A percentile compares a stretch with the other conserved stretches of the same genome.
phyloP scores from a whole-genome alignment of 2,888 invertebrate genomes.

The Agonum fuliginosum region DNA sequence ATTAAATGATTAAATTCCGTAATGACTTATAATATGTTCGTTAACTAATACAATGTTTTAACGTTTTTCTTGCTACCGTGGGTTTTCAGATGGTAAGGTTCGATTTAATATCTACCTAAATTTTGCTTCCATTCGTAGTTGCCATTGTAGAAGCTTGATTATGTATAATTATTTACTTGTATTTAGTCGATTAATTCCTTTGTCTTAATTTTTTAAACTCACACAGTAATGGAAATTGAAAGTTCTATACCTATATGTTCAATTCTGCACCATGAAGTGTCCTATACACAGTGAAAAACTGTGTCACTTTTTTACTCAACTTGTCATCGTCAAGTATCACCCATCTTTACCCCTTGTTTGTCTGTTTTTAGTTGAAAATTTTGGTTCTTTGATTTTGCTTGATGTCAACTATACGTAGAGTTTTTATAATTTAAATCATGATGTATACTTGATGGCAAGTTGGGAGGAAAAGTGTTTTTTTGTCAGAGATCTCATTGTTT shows the following conservation, averaged over 20 bases:
- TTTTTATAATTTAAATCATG: constrained; percentile 26
- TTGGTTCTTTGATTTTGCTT: constrained; percentile 21
- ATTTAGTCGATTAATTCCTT: constrained; percentile 59
- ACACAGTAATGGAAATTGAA: constrained; percentile 50
- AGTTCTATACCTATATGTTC: constrained; percentile 48
- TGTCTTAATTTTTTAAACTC: constrained; percentile 51
- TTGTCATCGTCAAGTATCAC: constrained; percentile 46
- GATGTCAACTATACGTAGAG: background rate
- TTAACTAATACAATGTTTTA: constrained; percentile 44
- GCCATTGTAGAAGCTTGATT: constrained; percentile 67
- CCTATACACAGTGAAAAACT: constrained; percentile 19
- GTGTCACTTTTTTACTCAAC: constrained; percentile 52
- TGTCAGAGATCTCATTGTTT: constrained; percentile 31
- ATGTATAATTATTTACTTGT: constrained; percentile 62
- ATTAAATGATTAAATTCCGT: background rate
- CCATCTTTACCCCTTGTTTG: constrained; percentile 41
- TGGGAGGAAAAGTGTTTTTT: constrained; percentile 37
- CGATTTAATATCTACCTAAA: constrained; percentile 67
- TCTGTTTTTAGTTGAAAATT: constrained; percentile 58
- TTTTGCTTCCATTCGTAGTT: constrained; percentile 61
- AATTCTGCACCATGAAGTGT: constrained; percentile 53
- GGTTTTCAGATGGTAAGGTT: constrained; percentile 74
- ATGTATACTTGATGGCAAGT: constrained; percentile 34
- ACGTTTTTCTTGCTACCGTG: constrained; percentile 71
- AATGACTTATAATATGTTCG: background rate